Base-by-base conservation (phyloP, 2,113 vertebrate species). In the Morone saxatilis region DNA sequence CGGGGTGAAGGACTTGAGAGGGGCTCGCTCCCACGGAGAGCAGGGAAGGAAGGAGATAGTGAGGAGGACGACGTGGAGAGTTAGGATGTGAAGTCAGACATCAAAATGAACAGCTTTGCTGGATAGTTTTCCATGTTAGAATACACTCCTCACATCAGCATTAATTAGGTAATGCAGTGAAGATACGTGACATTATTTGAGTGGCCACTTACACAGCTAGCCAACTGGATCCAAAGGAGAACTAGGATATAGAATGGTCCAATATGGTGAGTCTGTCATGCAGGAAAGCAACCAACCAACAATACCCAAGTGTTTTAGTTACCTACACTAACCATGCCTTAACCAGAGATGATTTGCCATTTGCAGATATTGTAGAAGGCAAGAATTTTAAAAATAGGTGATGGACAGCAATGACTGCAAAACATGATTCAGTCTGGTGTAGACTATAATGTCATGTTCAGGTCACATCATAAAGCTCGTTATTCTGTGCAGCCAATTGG, bases 11-110 rank as follows among this genome's bases (percentile, higher is more conserved):
- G 72, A 78, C 77, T 80, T 2, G 38, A 57, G 77, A 78, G 85
- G 31, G 79, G 74, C 56, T 68, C 65, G 59, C 84, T 89, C 90
- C 86, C 92, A 92, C 80, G 59, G 76, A 76, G 75, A 81, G 79
- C 53, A 13, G n/a, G 41, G 36, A 20, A 67, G 59, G 68, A 20
- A 60, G 57, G 59, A 73, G 71, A 61, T 38, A 45, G 60, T 13
- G 57, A 70, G 73, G 47, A 48, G 50, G 63, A 71, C 6, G 14
- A 41, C 45, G 12, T 5, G 45, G 67, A 43, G 51, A 56, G 81
- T 59, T 20, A 50, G 45, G 53, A 43, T 1, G 31, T 20, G 7
- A 19, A 47, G 51, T 40, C 38, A 53, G 70, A 53, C 56, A 25
- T 31, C 43, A 11, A 59, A 72, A 67, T 22, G 36, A 7, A 31